Evolutionary conservation across 2,888 invertebrate genomes (phyloP), one percentile per base, ranked within the genome.

Genomic region (Troides helena): DNA sequence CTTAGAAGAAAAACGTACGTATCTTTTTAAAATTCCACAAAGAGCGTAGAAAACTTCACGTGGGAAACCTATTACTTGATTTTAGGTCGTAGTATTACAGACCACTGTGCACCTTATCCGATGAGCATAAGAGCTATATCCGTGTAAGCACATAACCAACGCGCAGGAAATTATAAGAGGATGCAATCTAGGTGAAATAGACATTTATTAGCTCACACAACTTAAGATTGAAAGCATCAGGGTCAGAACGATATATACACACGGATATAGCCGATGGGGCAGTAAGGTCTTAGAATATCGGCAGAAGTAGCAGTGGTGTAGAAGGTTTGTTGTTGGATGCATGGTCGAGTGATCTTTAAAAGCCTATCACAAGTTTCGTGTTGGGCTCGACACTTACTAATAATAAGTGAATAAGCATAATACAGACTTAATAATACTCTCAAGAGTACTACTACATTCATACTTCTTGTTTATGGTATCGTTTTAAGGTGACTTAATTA

Each of bases 131-230:
- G 61, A 53, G 3, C 18, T 39, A 39, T 23, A 39, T 56, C 61
- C 12, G 30, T 12, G 36, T 21, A 23, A n/a, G 12, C 25, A 30
- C 10, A 6, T 18, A 43, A 21, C 14, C 12, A 23, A 67, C 21
- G 58, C 30, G 53, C 57, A 57, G 62, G 67, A 67, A 62, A 62
- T 67, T 61, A 30, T 67, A 62, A 46, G 67, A 67, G 62, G 67
- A 67, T 67, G 62, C 62, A 67, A 67, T 67, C 62, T 67, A 62
- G 57, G 57, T 43, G 62, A 62, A 57, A 67, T 46, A 67, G 64
- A 68, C 65, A 57, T 68, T 66, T 69, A 67, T 68, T 58, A 61
- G 56, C 62, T 23, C 8, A 36, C 60, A 62, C 46, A 57, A 57
- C 36, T 57, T 60, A n/a, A 62, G 43, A 62, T 62, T 39, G 63